Percentiles rank a stretch among this genome's conserved stretches.
These are phyloP conservation scores for Choreutis nemorana DNA, from an alignment of 2,888 invertebrate genomes.

Conservation along the genomic window DNA sequence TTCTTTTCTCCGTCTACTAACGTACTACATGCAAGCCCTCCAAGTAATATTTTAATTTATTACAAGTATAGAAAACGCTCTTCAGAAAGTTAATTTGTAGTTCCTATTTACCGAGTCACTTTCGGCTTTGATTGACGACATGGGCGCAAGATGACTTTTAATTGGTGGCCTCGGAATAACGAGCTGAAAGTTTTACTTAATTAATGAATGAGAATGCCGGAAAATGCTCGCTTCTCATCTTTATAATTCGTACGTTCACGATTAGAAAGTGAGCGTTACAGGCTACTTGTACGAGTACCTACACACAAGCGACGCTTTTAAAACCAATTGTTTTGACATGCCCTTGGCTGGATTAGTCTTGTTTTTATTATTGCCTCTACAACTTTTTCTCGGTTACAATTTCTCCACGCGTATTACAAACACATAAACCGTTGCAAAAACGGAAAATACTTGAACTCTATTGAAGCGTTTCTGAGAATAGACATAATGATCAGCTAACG, in stretches of 20 bases:
- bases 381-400: too few relatives aligned
- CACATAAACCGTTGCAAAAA: slow-evolving; percentile 21
- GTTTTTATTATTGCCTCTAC: too few relatives aligned
- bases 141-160: slow-evolving; percentile 32
- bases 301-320: too few relatives aligned
- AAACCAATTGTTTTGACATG: too few relatives aligned
- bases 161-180: slow-evolving; percentile 29
- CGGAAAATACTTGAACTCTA: slow-evolving; percentile 38
- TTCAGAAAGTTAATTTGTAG: too few relatives aligned
- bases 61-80: too few relatives aligned
- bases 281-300: too few relatives aligned
- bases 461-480: slow-evolving; percentile 43
- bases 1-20: too few relatives aligned
- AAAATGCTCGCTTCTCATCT: slow-evolving; percentile 24
- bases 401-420: slow-evolving; percentile 9
- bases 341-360: too few relatives aligned
- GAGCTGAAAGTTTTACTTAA: slow-evolving; percentile 47
- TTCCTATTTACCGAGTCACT: slow-evolving; percentile 26
- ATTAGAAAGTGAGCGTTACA: slow-evolving; percentile 44
- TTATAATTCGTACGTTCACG: slow-evolving; percentile 30
- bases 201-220: slow-evolving; percentile 40
- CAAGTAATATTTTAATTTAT: too few relatives aligned
- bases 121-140: slow-evolving; percentile 42
- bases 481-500: slow-evolving; percentile 33
- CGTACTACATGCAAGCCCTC: too few relatives aligned